A percentile compares a stretch with the other conserved stretches of the same genome.
Conservation (phyloP, 2,888 invertebrate species). For the Thereva unica region DNA sequence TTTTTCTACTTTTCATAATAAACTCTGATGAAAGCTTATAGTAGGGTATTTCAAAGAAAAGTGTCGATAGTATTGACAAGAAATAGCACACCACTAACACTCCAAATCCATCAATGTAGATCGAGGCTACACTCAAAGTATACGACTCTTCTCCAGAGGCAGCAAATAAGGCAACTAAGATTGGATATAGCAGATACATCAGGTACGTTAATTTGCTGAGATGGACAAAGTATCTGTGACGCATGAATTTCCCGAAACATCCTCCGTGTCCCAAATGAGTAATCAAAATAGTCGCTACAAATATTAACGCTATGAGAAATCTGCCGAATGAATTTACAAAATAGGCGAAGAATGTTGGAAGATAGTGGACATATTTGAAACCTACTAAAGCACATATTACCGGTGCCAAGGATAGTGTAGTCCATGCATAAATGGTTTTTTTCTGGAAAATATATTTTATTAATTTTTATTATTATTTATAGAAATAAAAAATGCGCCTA, state of each 20-base stretch:
- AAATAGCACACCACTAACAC: constrained; percentile 4
- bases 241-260: background rate
- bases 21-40: background rate
- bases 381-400: too few species aligned
- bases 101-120: constrained; percentile 8
- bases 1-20: background rate
- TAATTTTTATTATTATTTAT: too few species aligned
- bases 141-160: background rate
- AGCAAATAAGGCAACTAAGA: background rate
- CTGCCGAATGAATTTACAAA: background rate
- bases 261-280: background rate
- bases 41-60: constrained; percentile 15
- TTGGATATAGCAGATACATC: constrained; percentile 9
- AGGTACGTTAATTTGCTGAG: constrained; percentile 4
- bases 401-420: too few species aligned
- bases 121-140: background rate
- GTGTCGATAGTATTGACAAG: background rate
- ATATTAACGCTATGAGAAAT: background rate
- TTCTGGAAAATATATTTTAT: too few species aligned
- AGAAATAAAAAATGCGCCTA: background rate
- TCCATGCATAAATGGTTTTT: too few species aligned
- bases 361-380: too few species aligned
- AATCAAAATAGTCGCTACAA: background rate
- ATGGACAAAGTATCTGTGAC: background rate
- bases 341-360: background rate